Evolutionary conservation across 2,113 vertebrate genomes (phyloP).

Genomic region (Panurus biarmicus): DNA sequence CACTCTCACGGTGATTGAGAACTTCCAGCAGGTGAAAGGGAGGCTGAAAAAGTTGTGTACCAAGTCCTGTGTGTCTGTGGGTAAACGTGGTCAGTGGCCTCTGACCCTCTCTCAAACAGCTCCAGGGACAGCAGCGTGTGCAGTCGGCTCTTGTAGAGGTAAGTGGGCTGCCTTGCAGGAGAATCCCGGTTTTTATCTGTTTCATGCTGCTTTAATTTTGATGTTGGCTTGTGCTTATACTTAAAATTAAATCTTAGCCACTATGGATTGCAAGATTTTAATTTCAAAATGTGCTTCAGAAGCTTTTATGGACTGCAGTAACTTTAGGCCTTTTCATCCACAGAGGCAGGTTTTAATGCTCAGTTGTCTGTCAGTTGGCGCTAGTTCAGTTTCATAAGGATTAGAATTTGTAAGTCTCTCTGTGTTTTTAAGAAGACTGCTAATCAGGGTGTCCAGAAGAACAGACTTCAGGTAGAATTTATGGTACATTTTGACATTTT

Average conservation of each 20-base stretch:
- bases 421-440: neutral
- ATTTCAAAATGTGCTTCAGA: neutral
- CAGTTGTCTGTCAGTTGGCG: neutral
- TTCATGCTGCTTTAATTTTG: neutral
- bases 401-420: neutral
- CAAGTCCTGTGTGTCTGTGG: neutral
- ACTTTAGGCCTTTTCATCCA: neutral
- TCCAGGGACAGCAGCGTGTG: neutral
- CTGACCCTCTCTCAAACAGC: neutral
- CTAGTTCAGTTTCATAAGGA: neutral
- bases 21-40: neutral
- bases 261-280: neutral
- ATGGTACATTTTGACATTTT: neutral
- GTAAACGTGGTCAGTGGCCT: neutral
- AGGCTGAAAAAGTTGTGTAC: neutral
- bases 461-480: neutral
- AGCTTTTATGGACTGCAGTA: neutral
- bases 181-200: neutral
- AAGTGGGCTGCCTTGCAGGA: neutral
- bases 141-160: neutral
- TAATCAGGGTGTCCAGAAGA: neutral
- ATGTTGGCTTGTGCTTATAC: neutral
- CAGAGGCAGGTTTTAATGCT: neutral
- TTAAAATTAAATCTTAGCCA: neutral
- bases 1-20: neutral